A percentile compares a stretch with the other conserved stretches of the same genome.
Evolutionary conservation across 2,888 invertebrate species (phyloP).

Genomic region (Sesamia inferens): DNA sequence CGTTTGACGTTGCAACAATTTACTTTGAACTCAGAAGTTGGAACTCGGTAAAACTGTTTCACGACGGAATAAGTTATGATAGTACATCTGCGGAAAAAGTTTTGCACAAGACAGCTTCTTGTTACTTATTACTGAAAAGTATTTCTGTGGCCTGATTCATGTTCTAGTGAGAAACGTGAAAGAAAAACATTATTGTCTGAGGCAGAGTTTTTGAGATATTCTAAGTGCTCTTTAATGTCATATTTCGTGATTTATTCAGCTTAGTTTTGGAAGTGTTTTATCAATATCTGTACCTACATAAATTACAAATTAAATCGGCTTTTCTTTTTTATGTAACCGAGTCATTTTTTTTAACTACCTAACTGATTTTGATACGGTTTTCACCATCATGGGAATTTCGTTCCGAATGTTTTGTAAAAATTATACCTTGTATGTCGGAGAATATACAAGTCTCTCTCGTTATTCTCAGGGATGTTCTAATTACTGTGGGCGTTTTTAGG

Average conservation of each 20-base stretch:
- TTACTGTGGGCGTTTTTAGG: no score
- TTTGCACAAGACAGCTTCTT: neutral
- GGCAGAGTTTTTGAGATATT: neutral
- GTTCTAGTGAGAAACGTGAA: neutral
- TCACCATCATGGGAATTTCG: neutral
- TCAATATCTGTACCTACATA: neutral
- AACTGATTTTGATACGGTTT: neutral
- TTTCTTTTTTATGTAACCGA: neutral
- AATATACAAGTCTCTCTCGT: no score
- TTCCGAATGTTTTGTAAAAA: neutral
- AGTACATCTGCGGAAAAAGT: constrained; percentile 8
- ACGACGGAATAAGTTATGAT: constrained; percentile 12
- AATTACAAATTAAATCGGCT: neutral
- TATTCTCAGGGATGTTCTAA: no score
- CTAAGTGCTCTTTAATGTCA: no score
- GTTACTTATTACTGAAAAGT: neutral
- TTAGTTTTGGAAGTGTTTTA: neutral
- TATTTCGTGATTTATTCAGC: neutral
- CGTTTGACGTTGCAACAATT: neutral
- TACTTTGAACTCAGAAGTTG: neutral
- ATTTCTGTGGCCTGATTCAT: neutral
- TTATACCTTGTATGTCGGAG: no score
- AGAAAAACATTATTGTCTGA: neutral
- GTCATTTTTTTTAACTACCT: neutral
- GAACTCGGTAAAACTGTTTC: constrained; percentile 4